Evolutionary conservation across 1,140 invertebrate genomes (phyloP).

Genomic region (Drosophila lacteicornis): DNA sequence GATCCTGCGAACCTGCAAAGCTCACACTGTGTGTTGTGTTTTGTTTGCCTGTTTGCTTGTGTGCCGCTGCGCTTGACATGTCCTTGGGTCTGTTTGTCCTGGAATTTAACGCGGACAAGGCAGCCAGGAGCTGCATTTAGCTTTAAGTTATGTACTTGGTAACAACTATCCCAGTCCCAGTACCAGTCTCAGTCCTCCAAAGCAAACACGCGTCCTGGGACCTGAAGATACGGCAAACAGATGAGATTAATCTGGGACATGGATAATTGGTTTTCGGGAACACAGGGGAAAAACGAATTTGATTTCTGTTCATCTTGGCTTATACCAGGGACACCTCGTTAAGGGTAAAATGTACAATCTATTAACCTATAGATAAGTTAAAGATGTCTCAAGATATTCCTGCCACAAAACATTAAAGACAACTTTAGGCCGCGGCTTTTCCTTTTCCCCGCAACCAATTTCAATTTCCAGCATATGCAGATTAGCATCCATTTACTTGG

Average conservation of each 20-base stretch:
- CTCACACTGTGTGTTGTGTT: slow-evolving; percentile 29
- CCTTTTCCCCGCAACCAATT: slow-evolving; percentile 4
- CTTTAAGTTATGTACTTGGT: slow-evolving; percentile 78
- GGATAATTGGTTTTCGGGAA: slow-evolving; percentile 15
- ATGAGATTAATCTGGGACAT: slow-evolving; percentile 44
- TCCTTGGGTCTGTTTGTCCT: slow-evolving; percentile 79
- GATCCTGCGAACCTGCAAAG: slow-evolving; percentile 1
- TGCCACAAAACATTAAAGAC: background rate
- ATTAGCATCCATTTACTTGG: slow-evolving; percentile 49
- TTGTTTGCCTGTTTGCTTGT: slow-evolving; percentile 63
- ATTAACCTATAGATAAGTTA: background rate
- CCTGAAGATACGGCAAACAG: slow-evolving; percentile 32
- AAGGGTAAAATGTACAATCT: background rate
- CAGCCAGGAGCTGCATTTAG: slow-evolving; percentile 29
- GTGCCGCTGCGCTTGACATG: slow-evolving; percentile 76
- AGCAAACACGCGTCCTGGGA: slow-evolving; percentile 27
- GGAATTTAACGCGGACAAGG: slow-evolving; percentile 65
- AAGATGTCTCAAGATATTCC: background rate
- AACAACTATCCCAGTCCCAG: slow-evolving; percentile 49
- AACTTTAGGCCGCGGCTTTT: background rate
- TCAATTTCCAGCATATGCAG: slow-evolving; percentile 55
- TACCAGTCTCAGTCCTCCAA: slow-evolving; percentile 16
- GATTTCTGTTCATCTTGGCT: background rate
- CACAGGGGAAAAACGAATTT: background rate
- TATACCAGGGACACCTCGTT: background rate